Evolutionary conservation across 1,140 invertebrate species (phyloP).

Genomic region (Saxidomus purpurata): DNA sequence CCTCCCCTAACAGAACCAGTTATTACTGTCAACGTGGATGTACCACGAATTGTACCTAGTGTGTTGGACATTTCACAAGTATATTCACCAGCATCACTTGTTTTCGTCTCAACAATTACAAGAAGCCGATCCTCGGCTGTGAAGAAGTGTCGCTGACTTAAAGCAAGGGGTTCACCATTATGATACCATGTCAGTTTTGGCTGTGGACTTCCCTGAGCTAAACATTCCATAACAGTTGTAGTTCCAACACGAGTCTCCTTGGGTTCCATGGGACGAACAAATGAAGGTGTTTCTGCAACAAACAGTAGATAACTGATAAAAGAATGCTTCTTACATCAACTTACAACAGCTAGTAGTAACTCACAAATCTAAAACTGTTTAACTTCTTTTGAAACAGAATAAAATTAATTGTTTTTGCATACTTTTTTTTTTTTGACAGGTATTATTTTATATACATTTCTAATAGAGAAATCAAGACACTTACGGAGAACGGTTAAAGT

Average conservation of each 20-base stretch:
- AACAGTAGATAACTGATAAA: conserved; percentile 11
- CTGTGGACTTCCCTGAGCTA: conserved; percentile 94
- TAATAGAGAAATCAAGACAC: conserved; percentile 56
- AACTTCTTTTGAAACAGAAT: too few species aligned
- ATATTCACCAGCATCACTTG: conserved; percentile 93
- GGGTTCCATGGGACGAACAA: conserved; percentile 94
- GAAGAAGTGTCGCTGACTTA: conserved; percentile 92
- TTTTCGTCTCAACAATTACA: conserved; percentile 93
- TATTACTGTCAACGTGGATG: conserved; percentile 87
- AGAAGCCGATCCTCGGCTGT: conserved; percentile 94
- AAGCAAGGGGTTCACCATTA: conserved; percentile 91
- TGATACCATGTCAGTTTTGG: conserved; percentile 96
- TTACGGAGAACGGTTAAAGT: conserved; percentile 94
- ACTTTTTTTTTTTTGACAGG: too few species aligned
- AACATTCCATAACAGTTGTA: conserved; percentile 95
- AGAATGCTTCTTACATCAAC: too few species aligned
- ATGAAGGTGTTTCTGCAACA: conserved; percentile 92
- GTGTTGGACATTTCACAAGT: conserved; percentile 93
- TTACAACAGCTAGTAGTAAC: too few species aligned
- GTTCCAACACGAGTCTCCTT: conserved; percentile 93
- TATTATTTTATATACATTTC: too few species aligned
- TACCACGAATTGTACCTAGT: conserved; percentile 90
- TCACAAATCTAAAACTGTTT: too few species aligned
- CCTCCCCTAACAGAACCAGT: conserved; percentile 75
- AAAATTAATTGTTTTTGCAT: too few species aligned